phyloP scores from a whole-genome alignment of 2,113 vertebrate species.

The Tamias sibiricus region DNA sequence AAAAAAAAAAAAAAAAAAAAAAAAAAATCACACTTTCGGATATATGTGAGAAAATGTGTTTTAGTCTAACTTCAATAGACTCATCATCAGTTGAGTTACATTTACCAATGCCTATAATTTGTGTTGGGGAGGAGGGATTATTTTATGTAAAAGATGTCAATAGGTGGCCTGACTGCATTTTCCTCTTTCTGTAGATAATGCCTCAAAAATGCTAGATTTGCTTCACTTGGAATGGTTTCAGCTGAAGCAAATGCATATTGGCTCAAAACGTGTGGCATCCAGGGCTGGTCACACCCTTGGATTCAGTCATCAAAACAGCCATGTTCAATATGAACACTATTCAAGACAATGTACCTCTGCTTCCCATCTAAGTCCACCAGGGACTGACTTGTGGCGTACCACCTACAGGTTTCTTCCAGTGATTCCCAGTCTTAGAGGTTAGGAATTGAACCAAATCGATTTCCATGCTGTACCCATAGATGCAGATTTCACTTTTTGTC shows the following conservation, averaged over 20 bases:
- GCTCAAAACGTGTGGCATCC: background rate
- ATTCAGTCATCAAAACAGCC: conserved; percentile 14
- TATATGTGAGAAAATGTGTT: background rate
- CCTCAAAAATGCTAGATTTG: conserved; percentile 32
- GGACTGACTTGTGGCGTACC: background rate
- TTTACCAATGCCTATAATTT: background rate
- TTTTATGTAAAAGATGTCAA: background rate
- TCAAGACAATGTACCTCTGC: background rate
- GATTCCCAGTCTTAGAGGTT: background rate
- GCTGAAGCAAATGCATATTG: conserved; percentile 22
- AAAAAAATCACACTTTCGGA: background rate
- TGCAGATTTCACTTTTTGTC: conserved; percentile 51
- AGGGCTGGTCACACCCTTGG: background rate
- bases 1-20: background rate
- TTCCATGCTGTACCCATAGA: background rate
- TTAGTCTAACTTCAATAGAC: background rate
- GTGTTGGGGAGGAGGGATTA: background rate
- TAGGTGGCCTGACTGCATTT: background rate
- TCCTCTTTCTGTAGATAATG: conserved; percentile 14
- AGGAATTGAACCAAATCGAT: conserved; percentile 53
- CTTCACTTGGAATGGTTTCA: background rate
- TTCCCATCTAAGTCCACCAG: background rate
- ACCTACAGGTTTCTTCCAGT: background rate
- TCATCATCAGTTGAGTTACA: background rate
- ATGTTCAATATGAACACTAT: background rate